Base-by-base conservation (phyloP, 2,888 invertebrate species). In the Ormyrus labotus region DNA sequence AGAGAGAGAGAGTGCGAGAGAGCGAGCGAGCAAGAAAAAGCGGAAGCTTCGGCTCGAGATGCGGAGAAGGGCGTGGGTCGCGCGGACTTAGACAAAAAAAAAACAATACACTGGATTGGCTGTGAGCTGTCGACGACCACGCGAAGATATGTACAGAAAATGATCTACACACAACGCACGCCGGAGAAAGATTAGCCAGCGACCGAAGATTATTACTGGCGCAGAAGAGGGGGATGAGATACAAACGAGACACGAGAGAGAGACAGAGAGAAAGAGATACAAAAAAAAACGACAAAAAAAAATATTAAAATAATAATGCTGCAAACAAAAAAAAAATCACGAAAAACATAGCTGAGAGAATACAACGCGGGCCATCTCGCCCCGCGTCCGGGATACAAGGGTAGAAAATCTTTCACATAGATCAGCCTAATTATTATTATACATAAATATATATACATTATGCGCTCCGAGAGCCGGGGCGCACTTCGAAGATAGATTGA, bases 371-470 rank as follows among this genome's bases (percentile, higher is more conserved):
- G 50, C 13, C 51, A 34, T 65, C 53, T 13, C 47, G 73, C 45
- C 5, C 70, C 68, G 85, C 86, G 85, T 87, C 89, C 89, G 90
- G 90, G 87, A 89, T 89, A 90, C 87, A 90, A 90, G 90, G 90
- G 89, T 90, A 90, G 90, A 88, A 81, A 88, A 81, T 70, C 74
- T 85, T 85, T 85, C 84, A 85, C 84, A 87, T 85, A 87, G 85
- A 86, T 86, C 85, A 85, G 87, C 87, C 88, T 87, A 88, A 88
- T 85, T 85, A 78, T 81, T 67, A 82, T 78, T 70, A 63, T 71
- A 83, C 6, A 51, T 72, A 51, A 68, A 65, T 60, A 85, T 72
- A 73, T 85, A 85, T 84, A 75, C n/a, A 75, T 73, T 51, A 65
- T 69, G 75, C 82, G 82, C 82, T 67, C 72, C 63, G 72, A 11